Conservation (phyloP, 2,113 vertebrate species). For the Candoia aspera region DNA sequence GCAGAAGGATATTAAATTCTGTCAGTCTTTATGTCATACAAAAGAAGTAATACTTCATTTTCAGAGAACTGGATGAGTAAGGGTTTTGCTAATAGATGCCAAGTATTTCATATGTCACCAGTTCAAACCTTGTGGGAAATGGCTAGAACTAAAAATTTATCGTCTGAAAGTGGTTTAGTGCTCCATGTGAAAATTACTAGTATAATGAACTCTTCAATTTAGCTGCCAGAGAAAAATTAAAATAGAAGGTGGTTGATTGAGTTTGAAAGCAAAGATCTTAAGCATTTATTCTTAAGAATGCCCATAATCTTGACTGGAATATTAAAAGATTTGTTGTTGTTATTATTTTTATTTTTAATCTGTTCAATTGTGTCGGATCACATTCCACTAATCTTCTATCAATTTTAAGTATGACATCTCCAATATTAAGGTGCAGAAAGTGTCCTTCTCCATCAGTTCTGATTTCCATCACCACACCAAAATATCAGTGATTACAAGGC, state of each 20-base stretch:
- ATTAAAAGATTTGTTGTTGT: not conserved
- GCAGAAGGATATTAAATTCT: constrained; percentile 43
- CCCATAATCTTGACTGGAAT: not conserved
- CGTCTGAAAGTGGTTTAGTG: constrained; percentile 1
- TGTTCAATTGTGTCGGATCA: not conserved
- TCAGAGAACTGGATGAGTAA: constrained; percentile 39
- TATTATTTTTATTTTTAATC: too few species aligned
- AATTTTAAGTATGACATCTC: not conserved
- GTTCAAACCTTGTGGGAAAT: not conserved
- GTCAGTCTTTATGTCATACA: constrained; percentile 17
- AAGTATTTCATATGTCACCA: constrained; percentile 31
- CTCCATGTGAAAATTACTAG: constrained; percentile 6
- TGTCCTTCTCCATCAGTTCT: not conserved
- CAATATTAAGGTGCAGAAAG: not conserved
- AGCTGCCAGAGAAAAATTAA: constrained; percentile 4
- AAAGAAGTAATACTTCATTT: constrained; percentile 31
- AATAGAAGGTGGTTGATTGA: constrained; percentile 9
- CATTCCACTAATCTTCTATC: not conserved
- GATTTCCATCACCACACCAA: not conserved
- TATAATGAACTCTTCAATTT: constrained; percentile 14
- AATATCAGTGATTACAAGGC: not conserved
- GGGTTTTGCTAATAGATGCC: constrained; percentile 35
- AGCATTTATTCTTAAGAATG: not conserved
- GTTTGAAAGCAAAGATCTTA: constrained; percentile 3
- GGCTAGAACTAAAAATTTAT: constrained; percentile 11